These are phyloP conservation scores for Prosopocoilus inquinatus DNA, from an alignment of 2,888 invertebrate species.

Conservation along the genomic window DNA sequence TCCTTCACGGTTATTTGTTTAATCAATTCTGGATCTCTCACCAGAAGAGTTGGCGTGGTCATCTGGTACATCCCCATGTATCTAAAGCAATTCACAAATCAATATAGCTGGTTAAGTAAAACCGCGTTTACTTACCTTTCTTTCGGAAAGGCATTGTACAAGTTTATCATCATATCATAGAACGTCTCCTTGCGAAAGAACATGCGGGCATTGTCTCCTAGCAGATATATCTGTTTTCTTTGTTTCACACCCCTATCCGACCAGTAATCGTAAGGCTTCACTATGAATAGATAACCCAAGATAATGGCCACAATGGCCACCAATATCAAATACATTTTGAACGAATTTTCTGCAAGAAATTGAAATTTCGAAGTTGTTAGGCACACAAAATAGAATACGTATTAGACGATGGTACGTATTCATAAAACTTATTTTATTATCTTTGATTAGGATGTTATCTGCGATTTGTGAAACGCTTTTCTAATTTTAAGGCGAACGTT, in stretches of 20 bases:
- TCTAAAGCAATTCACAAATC: slow-evolving; percentile 18
- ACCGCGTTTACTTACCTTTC: neutral
- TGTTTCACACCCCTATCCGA: neutral
- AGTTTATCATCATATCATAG: neutral
- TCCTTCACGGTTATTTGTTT: slow-evolving; percentile 46
- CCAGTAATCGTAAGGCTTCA: neutral
- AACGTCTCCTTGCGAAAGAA: neutral
- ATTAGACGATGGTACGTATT: too few relatives aligned
- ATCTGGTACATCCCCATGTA: slow-evolving; percentile 33
- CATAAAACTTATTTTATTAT: slow-evolving; percentile 16
- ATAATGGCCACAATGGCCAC: neutral
- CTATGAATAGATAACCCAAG: neutral
- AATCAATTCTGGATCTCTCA: slow-evolving; percentile 39
- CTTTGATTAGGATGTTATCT: too few relatives aligned
- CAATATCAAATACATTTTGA: neutral
- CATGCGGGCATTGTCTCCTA: neutral
- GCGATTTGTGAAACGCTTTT: too few relatives aligned
- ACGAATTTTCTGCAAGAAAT: too few relatives aligned
- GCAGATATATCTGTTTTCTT: neutral
- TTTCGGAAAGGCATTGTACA: neutral
- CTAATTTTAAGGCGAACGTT: too few relatives aligned
- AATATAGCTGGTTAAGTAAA: neutral
- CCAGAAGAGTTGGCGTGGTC: slow-evolving; percentile 26
- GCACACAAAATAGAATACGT: too few relatives aligned
- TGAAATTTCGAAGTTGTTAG: too few relatives aligned